Evolutionary conservation across 2,797 vertebrate species (phyloP), one percentile per base, ranked within the genome.

Genomic region (Sebastes oblongus): DNA sequence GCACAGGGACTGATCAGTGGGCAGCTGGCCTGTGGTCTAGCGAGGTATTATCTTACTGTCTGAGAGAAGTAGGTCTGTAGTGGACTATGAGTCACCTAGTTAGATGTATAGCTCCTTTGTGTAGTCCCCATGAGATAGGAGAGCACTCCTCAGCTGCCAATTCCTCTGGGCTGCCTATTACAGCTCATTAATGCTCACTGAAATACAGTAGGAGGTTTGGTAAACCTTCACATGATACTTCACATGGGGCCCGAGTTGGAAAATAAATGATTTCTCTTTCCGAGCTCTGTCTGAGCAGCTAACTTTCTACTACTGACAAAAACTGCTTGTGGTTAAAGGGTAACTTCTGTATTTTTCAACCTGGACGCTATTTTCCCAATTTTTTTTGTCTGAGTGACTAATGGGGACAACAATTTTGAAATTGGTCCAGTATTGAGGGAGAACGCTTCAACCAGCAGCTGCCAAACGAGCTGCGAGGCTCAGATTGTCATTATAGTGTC

Each of bases 21-120:
- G 86, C 85, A 83, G 88, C 88, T 84, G 90, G 86, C 82, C 88
- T 93, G 92, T 70, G 89, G 87, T 91, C 82, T 82, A 76, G 76
- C 76, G 50, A 72, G 67, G 85, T 94, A 93, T 94, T 89, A 90
- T 91, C 91, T 94, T 93, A 91, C 93, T 85, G 85, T 86, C 85
- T 86, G 84, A 69, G 81, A 82, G 82, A 78, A 72, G 72, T 77
- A 66, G 77, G 73, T 82, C 88, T 89, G 88, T 54, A 64, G 71
- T 69, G 74, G 81, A 82, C 80, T 77, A 72, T 92, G 89, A 91
- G 74, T 90, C 88, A 91, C 55, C 32, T 54, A 22, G 66, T 84
- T 67, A 72, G 66, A 93, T 94, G 88, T 93, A 88, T 87, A 66
- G 92, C 79, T 81, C 79, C 85, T 91, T 92, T 93, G 92, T 93